Percentiles rank a stretch among this genome's conserved stretches.
These are phyloP conservation scores for Hydropsyche betteni DNA, from an alignment of 2,888 invertebrate genomes.

Conservation along the genomic window DNA sequence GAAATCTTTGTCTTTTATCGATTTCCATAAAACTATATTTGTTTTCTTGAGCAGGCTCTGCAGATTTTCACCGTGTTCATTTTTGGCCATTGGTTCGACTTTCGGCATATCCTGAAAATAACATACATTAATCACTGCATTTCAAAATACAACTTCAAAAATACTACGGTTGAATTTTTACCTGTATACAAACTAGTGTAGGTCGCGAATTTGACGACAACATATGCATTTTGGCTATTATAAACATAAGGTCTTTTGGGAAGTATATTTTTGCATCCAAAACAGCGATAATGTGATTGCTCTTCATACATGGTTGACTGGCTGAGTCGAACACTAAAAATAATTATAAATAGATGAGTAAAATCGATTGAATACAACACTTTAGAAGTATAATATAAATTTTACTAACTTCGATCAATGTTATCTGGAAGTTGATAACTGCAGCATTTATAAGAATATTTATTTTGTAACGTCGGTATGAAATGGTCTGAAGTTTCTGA, in stretches of 20 bases:
- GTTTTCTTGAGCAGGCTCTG: slow-evolving; percentile 61
- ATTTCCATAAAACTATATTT: slow-evolving; percentile 66
- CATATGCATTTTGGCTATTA: slow-evolving; percentile 60
- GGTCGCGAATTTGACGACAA: slow-evolving; percentile 58
- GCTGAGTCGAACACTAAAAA: slow-evolving; percentile 65
- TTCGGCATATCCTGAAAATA: slow-evolving; percentile 67
- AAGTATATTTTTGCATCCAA: slow-evolving; percentile 63
- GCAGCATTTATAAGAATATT: slow-evolving; percentile 72
- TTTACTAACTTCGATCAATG: slow-evolving; percentile 66
- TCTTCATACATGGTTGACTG: slow-evolving; percentile 58
- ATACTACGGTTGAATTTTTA: slow-evolving; percentile 48
- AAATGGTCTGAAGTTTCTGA: slow-evolving; percentile 71
- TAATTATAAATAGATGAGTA: slow-evolving; percentile 15
- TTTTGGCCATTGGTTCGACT: slow-evolving; percentile 64
- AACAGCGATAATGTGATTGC: slow-evolving; percentile 62
- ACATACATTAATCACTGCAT: slow-evolving; percentile 1
- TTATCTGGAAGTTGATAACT: slow-evolving; percentile 65
- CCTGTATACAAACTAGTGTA: slow-evolving; percentile 63
- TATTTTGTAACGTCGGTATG: slow-evolving; percentile 69
- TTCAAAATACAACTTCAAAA: no score
- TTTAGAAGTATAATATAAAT: neutral
- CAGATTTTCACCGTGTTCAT: slow-evolving; percentile 65
- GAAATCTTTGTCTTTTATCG: slow-evolving; percentile 68
- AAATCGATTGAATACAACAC: neutral
- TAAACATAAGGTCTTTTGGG: slow-evolving; percentile 59